Conservation (phyloP, 2,888 invertebrate genomes). For the Ophion costatus region DNA sequence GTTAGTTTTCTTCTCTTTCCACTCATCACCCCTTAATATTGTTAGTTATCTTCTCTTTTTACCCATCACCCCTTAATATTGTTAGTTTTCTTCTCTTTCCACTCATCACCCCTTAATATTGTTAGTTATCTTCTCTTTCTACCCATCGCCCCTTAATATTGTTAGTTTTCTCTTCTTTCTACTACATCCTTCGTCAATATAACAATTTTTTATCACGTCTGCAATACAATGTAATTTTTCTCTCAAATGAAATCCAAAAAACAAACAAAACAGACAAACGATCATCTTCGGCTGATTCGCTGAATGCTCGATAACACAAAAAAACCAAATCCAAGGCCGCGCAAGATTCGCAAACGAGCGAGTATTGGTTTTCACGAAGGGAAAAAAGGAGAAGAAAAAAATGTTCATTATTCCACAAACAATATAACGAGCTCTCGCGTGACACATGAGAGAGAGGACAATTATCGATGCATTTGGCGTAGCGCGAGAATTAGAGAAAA, state of each 20-base stretch:
- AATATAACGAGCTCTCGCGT: slow-evolving; percentile 31
- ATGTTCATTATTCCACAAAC: slow-evolving; percentile 51
- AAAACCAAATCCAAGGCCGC: background rate
- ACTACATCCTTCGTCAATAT: too few relatives aligned
- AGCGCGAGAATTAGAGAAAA: slow-evolving; percentile 30
- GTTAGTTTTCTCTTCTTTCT: too few relatives aligned
- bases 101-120: too few relatives aligned
- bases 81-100: too few relatives aligned
- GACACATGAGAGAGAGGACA: slow-evolving; percentile 27
- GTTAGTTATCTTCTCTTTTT: too few relatives aligned
- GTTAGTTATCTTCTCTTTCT: too few relatives aligned
- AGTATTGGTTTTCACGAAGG: background rate
- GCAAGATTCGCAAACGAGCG: background rate
- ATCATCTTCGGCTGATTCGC: background rate
- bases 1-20: too few relatives aligned
- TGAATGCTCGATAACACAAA: background rate
- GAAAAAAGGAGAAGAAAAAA: slow-evolving; percentile 11
- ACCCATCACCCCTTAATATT: too few relatives aligned
- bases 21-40: too few relatives aligned
- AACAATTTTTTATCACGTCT: too few relatives aligned
- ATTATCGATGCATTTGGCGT: slow-evolving; percentile 63
- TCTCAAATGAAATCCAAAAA: background rate
- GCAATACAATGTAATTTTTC: too few relatives aligned
- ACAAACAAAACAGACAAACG: background rate
- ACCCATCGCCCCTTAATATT: too few relatives aligned